Evolutionary conservation across 2,888 invertebrate genomes (phyloP).

Genomic region (Bhutanitis thaidina): DNA sequence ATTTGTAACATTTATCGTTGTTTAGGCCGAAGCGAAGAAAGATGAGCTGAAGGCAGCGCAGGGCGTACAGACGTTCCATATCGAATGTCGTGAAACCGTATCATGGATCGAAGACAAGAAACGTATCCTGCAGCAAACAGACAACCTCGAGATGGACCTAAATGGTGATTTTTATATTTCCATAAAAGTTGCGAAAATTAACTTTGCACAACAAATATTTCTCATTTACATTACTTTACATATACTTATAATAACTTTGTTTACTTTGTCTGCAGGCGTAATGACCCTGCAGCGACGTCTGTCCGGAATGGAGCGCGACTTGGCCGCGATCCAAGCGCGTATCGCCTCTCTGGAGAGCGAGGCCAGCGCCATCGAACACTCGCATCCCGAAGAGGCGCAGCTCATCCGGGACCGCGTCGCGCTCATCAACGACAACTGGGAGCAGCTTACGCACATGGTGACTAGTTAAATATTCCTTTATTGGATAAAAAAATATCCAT

Average conservation of each 20-base stretch:
- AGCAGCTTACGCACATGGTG: constrained; percentile 96
- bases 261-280: constrained; percentile 83
- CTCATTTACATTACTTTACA: too few species aligned
- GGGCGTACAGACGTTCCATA: constrained; percentile 99
- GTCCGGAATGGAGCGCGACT: constrained; percentile 98
- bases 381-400: constrained; percentile 96
- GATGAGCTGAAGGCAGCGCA: constrained; percentile 97
- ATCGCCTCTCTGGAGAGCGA: constrained; percentile 96
- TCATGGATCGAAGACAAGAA: constrained; percentile 99
- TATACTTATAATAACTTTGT: too few species aligned
- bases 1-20: neutral
- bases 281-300: constrained; percentile 98
- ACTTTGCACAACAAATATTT: too few species aligned
- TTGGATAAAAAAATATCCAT: too few species aligned
- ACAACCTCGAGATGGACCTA: constrained; percentile 98
- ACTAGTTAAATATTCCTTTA: too few species aligned
- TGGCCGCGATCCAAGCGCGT: constrained; percentile 99
- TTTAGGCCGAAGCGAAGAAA: constrained; percentile 93
- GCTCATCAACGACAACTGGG: constrained; percentile 97
- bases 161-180: constrained; percentile 77
- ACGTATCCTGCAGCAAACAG: constrained; percentile 97
- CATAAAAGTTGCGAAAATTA: neutral
- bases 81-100: constrained; percentile 98
- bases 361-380: constrained; percentile 93
- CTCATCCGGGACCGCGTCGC: constrained; percentile 93